Evolutionary conservation across 2,888 invertebrate genomes (phyloP), one percentile per base, ranked within the genome.

Genomic region (Cryptops parisi): DNA sequence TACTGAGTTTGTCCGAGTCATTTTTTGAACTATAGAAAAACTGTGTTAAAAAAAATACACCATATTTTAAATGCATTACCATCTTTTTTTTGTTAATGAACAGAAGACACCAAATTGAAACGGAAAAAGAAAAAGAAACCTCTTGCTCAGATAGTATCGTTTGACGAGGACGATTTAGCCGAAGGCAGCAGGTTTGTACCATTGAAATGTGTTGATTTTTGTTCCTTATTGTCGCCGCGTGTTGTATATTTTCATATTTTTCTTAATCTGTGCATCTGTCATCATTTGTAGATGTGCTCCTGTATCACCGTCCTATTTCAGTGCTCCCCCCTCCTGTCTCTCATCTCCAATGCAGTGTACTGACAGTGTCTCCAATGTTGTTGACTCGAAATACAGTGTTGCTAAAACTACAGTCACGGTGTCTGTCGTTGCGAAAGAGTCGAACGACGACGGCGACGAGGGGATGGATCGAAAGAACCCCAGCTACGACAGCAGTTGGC

Each of bases 71-170:
- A 17, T 3, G n/a, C 6, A 54, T 41, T n/a, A 21, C 22, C 53
- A 19, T 47, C 22, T 54, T 45, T 33, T 44, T 26, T 46, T 43
- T 49, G 47, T 25, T 56, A 58, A 25, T 56, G 61, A 62, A 60
- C 39, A 41, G 19, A 12, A 12, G 17, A 5, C 19, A n/a, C 43
- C 9, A 41, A 41, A 41, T 12, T 17, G 6, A 51, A 51, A 43
- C 64, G 63, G 52, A 73, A 72, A 58, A 71, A 69, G 55, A 75
- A 72, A 61, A 77, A 73, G 64, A 77, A 77, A 66, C 75, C 78
- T 47, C 75, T 76, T 21, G 72, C 77, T n/a, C 77, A 79, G 62
- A 74, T 81, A 60, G 79, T 81, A 55, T 79, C 79, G 39, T 81
- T 81, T 67, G 81, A 81, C 63, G 78, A 79, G 54, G 78, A 78